A percentile compares a stretch with the other conserved stretches of the same genome.
Conservation (phyloP, 2,797 vertebrate genomes). For the Rhodeus uyekii region DNA sequence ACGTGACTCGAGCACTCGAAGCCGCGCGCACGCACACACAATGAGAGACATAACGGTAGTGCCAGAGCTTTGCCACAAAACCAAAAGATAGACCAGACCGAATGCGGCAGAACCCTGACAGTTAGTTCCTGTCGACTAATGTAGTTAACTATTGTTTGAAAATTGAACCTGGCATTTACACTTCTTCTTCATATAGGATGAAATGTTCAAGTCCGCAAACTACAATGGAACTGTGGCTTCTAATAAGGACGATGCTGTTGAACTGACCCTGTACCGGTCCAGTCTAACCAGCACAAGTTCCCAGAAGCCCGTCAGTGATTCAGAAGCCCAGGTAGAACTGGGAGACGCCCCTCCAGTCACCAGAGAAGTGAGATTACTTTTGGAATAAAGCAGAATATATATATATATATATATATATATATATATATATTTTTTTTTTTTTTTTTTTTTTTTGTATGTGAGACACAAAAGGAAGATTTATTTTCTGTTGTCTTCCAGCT, state of each 20-base stretch:
- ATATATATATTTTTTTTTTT: too few relatives aligned
- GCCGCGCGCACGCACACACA: too few relatives aligned
- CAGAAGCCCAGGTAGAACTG: constrained; percentile 57
- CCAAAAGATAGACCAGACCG: too few relatives aligned
- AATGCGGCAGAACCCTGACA: too few relatives aligned
- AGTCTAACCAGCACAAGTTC: neutral
- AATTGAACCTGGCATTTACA: neutral
- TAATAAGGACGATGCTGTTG: constrained; percentile 66
- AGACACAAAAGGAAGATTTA: neutral
- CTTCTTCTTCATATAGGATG: constrained; percentile 55
- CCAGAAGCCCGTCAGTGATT: constrained; percentile 48
- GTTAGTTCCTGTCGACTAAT: neutral
- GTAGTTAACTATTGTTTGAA: neutral
- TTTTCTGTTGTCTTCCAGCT: constrained; percentile 64
- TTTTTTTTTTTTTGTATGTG: neutral
- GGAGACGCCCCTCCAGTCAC: constrained; percentile 62
- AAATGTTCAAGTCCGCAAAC: constrained; percentile 62
- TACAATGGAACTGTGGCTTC: constrained; percentile 64
- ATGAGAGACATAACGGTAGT: too few relatives aligned
- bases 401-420: too few relatives aligned
- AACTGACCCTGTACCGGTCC: constrained; percentile 76
- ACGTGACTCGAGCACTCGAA: too few relatives aligned
- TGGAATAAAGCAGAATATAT: neutral
- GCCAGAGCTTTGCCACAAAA: too few relatives aligned
- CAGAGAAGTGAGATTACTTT: constrained; percentile 62